Base-by-base conservation (phyloP, 2,797 vertebrate genomes). In the Sylvia borin region DNA sequence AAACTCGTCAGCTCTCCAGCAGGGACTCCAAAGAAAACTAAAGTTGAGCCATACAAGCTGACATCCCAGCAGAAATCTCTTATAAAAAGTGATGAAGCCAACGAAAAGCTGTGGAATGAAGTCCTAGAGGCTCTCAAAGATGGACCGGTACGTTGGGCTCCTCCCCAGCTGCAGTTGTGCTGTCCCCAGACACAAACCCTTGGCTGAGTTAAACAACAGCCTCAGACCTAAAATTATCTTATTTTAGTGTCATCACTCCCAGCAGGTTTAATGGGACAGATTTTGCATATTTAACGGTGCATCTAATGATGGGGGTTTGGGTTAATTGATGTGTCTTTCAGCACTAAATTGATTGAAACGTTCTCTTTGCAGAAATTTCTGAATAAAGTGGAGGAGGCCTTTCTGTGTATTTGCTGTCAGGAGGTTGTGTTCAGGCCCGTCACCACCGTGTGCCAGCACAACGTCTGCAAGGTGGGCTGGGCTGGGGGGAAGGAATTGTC, bases 341-440 rank as follows among this genome's bases (percentile, higher is more conserved):
- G 22, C 32, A 36, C 2, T 12, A 3, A n/a, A 3, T 4, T 57
- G 20, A 67, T 29, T n/a, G 3, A 19, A 20, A 15, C 4, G 11
- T 57, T 93, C 11, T 55, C 43, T 70, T 85, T 95, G 7, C 98
- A 99, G 99, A 99, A 98, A 96, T 99, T 99, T 92, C 96, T 99
- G 60, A 99, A 68, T 87, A 99, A 99, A 91, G 99, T 99, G 70
- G 98, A 99, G 87, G 99, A 99, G 71, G 96, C 98, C 13, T 99
- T 99, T 92, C 96, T 99, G 90, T 99, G 99, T 74, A 99, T 99
- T 65, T 99, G 99, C 97, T 99, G 99, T 85, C 99, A 99, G 97
- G 99, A 99, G 96, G 98, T 99, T 54, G 99, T 99, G 72, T 99
- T 97, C 88, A 98, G 98, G 92, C 99, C 99, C 0, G 86, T 99